Base-by-base conservation (phyloP, 1,140 invertebrate genomes). In the Pogonomyrmex barbatus region DNA sequence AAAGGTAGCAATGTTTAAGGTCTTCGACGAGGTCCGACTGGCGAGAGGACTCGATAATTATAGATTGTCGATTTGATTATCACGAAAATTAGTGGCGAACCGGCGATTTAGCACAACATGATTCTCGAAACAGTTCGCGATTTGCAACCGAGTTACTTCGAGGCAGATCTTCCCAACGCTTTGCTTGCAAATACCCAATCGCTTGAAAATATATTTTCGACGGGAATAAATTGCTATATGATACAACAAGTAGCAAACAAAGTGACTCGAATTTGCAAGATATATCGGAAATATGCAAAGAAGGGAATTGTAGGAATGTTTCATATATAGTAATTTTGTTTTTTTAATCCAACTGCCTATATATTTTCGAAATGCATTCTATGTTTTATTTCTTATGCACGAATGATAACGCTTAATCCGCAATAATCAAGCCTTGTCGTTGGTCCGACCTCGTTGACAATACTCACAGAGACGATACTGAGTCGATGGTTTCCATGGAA, bases 1-100 rank as follows among this genome's bases (percentile, higher is more conserved):
- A 97, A 96, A 96, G 96, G 97, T 98, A 94, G 94, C 93, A 94
- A 60, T 77, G 52, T 82, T 60, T 45, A 79, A 78, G 45, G 50
- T 85, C 36, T 65, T 86, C 50, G 58, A 89, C 33, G 52, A 88
- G 70, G 52, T 47, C 63, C 30, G 70, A 88, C 63, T 39, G 58
- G 76, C 76, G 56, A 90, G 79, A 89, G 60, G 87, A 89, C 60
- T 91, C 89, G 89, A 83, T 86, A 52, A 39, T 79, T 54, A 60
- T 24, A 36, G 36, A 58, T n/a, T 39, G 5, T 45, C 14, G 24
- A 24, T 39, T 47, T 39, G 4, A 73, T 83, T 83, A 45, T 62
- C 30, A 36, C 33, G 12, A 24, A 42, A 79, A 47, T 14, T 54
- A 39, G 45, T 33, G 14, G 10, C 60, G 6, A 50, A 42, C 14